phyloP scores from a whole-genome alignment of 2,888 invertebrate species.

The Eulithis prunata region DNA sequence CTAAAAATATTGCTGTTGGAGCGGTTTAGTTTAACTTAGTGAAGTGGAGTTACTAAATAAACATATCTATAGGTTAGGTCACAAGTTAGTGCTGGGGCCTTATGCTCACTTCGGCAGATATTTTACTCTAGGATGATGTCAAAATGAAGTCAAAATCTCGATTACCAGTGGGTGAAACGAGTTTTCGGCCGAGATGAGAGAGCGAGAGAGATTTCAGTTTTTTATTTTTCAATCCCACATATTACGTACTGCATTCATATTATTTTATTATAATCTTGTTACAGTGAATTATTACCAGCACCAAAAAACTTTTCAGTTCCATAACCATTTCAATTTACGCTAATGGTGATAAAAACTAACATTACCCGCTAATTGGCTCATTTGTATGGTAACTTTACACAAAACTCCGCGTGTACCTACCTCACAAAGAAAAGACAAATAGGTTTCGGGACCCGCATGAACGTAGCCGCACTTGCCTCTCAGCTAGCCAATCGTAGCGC shows the following conservation, averaged over 20 bases:
- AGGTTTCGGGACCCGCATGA: conserved; percentile 45
- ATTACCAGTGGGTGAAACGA: no score
- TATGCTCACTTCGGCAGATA: no score
- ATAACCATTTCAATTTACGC: conserved; percentile 35
- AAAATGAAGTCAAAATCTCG: no score
- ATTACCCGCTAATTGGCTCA: conserved; percentile 54
- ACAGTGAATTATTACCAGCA: conserved; percentile 13
- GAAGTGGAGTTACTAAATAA: neutral
- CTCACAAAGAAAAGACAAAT: conserved; percentile 59
- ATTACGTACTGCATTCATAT: conserved; percentile 12
- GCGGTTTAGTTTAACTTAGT: conserved; percentile 4
- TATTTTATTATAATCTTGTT: conserved; percentile 8
- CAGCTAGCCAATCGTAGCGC: conserved; percentile 64
- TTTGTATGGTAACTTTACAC: conserved; percentile 50
- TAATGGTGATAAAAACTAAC: conserved; percentile 45
- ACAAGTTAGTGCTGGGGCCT: no score
- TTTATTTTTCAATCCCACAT: neutral
- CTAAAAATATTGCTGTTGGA: conserved; percentile 6
- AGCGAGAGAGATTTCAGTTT: no score
- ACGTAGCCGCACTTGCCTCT: conserved; percentile 47
- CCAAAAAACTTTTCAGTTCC: conserved; percentile 31
- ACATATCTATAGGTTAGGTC: no score
- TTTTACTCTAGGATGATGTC: no score
- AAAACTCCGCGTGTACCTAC: conserved; percentile 39
- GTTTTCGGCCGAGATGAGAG: no score